Conservation (phyloP, 2,888 invertebrate genomes). For the Nymphalis c-album region DNA sequence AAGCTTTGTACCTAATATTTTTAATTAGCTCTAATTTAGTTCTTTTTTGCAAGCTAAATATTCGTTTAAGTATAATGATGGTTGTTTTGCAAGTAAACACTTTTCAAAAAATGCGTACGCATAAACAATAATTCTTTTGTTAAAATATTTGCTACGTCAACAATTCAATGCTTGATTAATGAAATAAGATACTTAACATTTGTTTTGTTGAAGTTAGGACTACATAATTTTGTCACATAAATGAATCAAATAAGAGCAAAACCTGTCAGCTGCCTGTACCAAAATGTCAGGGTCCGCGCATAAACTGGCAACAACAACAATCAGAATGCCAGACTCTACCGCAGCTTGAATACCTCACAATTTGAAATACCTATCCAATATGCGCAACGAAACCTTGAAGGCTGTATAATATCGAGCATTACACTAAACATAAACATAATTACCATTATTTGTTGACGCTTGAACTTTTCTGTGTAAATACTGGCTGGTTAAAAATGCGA, state of each 20-base stretch:
- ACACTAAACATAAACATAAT: neutral
- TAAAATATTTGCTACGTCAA: neutral
- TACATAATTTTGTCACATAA: conserved; percentile 27
- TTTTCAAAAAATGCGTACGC: neutral
- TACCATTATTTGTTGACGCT: neutral
- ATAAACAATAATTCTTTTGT: neutral
- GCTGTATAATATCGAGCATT: conserved; percentile 16
- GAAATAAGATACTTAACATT: conserved; percentile 1
- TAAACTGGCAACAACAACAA: conserved; percentile 49
- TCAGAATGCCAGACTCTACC: conserved; percentile 60
- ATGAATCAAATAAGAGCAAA: conserved; percentile 43
- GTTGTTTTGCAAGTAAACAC: neutral
- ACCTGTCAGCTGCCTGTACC: conserved; percentile 59
- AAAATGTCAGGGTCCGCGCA: conserved; percentile 73
- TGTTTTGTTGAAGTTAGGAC: conserved; percentile 7
- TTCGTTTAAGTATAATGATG: neutral
- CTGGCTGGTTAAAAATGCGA: neutral
- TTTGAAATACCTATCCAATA: conserved; percentile 40
- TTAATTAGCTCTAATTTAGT: too few species aligned
- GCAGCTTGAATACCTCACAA: conserved; percentile 42
- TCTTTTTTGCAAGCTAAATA: too few species aligned
- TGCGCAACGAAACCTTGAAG: conserved; percentile 25
- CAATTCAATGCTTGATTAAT: neutral
- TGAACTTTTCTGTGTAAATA: neutral
- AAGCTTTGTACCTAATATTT: too few species aligned